Conservation (phyloP, 1,140 invertebrate species). For the Magallana ariakensis region DNA sequence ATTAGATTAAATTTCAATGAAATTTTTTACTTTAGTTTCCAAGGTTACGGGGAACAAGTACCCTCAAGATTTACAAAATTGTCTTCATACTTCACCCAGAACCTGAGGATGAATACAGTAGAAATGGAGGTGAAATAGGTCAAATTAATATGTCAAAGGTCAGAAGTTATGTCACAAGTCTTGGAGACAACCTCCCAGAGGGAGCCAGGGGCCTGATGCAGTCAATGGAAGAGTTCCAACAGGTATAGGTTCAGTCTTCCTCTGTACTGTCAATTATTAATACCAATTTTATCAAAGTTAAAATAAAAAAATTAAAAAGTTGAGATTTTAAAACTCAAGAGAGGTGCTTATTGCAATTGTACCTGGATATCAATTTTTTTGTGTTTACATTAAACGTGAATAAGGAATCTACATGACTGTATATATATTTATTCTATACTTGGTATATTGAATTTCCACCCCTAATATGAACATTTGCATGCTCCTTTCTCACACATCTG, state of each 20-base stretch:
- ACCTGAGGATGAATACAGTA: slow-evolving; percentile 15
- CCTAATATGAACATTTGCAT: no score
- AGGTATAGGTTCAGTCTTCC: background rate
- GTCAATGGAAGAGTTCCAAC: slow-evolving; percentile 44
- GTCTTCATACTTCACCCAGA: slow-evolving; percentile 46
- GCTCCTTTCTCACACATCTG: no score
- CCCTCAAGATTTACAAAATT: slow-evolving; percentile 39
- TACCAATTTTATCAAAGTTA: no score
- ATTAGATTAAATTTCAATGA: background rate
- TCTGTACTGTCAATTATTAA: no score
- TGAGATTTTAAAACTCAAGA: no score
- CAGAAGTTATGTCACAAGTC: slow-evolving; percentile 22
- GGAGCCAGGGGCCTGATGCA: slow-evolving; percentile 41
- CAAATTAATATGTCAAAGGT: slow-evolving; percentile 48
- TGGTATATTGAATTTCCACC: no score
- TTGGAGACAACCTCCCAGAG: slow-evolving; percentile 41
- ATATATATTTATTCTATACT: no score
- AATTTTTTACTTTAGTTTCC: slow-evolving; percentile 38
- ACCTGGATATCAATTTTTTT: no score
- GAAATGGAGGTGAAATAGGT: background rate
- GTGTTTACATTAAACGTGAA: no score
- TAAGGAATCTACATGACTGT: no score
- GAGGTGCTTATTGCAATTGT: no score
- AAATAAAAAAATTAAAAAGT: no score
- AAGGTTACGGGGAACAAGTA: background rate